These are phyloP conservation scores for Gortyna flavago DNA, from an alignment of 2,888 invertebrate genomes.

Conservation along the genomic window DNA sequence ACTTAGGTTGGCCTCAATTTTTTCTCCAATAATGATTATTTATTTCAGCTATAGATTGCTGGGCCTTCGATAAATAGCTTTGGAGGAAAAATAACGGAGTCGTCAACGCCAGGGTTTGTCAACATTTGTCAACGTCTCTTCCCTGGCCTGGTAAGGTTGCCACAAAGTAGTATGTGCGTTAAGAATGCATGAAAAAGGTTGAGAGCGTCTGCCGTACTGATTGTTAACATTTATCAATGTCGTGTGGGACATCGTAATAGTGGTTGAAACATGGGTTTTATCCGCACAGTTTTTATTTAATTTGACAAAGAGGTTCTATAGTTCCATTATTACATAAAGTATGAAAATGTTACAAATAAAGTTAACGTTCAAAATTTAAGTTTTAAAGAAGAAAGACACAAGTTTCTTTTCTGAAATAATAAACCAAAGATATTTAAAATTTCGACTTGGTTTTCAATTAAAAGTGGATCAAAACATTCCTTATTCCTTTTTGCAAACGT, in stretches of 20 bases:
- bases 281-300: neutral
- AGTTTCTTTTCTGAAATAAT: neutral
- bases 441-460: neutral
- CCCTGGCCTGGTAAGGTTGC: slow-evolving; percentile 33
- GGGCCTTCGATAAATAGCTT: slow-evolving; percentile 33
- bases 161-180: slow-evolving; percentile 34
- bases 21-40: slow-evolving; percentile 45
- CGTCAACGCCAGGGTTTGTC: slow-evolving; percentile 57
- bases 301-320: slow-evolving; percentile 2
- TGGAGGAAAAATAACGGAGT: slow-evolving; percentile 44
- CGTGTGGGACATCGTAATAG: slow-evolving; percentile 18
- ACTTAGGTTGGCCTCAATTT: slow-evolving; percentile 25
- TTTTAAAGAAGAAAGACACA: too few species aligned
- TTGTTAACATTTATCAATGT: slow-evolving; percentile 51
- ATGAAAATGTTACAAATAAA: neutral
- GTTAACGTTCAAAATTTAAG: too few species aligned
- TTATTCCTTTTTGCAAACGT: neutral
- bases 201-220: slow-evolving; percentile 24
- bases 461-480: neutral
- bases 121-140: slow-evolving; percentile 65
- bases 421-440: neutral
- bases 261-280: slow-evolving; percentile 8
- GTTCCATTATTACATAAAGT: neutral
- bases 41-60: slow-evolving; percentile 40
- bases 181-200: slow-evolving; percentile 46